Evolutionary conservation across 2,888 invertebrate species (phyloP), one percentile per base, ranked within the genome.

Genomic region (Drosophila neutralis): DNA sequence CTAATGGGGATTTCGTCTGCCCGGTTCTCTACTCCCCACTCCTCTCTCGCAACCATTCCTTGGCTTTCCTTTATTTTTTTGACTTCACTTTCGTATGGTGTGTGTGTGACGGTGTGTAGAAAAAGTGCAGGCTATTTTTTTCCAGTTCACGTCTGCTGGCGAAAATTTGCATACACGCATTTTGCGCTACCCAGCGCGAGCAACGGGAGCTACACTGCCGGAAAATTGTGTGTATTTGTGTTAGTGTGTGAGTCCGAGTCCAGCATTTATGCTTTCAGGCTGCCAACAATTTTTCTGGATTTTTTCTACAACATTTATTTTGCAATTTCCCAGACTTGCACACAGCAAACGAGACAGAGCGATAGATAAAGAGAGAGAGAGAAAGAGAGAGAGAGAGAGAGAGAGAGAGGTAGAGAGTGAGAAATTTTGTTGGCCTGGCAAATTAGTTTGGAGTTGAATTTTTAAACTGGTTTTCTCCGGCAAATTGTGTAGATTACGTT

Each of bases 91-190:
- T 59, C 36, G 38, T 29, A 27, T 31, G 48, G 49, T 36, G 35
- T 61, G 48, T 61, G 36, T n/a, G 36, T n/a, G 40, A n/a, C 11
- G n/a, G 42, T 45, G 45, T 45, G 13, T 45, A 8, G 11, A 71
- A 67, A 72, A 75, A 74, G 27, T 69, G 68, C 69, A 57, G 68
- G 58, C 58, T 29, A 59, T 64, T 61, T 72, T 72, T 69, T 62
- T 51, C 15, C 52, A 57, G 54, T 71, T 69, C 51, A 54, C 48
- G 45, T 58, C 58, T 80, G 69, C 64, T 59, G 42, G 62, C 13
- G 10, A 75, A 77, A 82, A 84, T 89, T 87, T 89, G 73, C 87
- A 87, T 86, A 66, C 63, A 89, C 89, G 89, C 87, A 84, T 84
- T 84, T 89, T 65, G 65, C 70, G 73, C 62, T 42, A 53, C 4